Percentiles rank a stretch among this genome's conserved stretches.
Evolutionary conservation across 2,888 invertebrate genomes (phyloP).

Genomic region (Diaphora mendica): DNA sequence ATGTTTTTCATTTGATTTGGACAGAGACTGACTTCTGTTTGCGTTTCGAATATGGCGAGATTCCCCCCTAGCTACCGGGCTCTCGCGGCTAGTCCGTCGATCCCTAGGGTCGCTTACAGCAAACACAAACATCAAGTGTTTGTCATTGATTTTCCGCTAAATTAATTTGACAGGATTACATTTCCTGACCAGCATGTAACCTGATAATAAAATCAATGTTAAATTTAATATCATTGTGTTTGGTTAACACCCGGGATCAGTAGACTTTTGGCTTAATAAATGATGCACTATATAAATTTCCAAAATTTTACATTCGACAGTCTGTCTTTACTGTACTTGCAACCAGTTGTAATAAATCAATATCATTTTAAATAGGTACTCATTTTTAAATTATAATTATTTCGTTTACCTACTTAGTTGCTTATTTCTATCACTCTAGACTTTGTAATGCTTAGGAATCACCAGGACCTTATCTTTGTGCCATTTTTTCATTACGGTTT

Average conservation of each 20-base stretch:
- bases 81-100: conserved; percentile 42
- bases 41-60: conserved; percentile 75
- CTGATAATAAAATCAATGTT: conserved; percentile 18
- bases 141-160: conserved; percentile 84
- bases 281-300: background rate
- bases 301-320: background rate
- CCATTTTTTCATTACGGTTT: background rate
- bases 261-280: background rate
- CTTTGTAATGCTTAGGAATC: background rate
- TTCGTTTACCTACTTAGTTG: background rate
- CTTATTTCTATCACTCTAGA: background rate
- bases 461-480: background rate
- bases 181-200: conserved; percentile 37
- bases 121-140: conserved; percentile 78
- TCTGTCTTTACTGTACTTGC: background rate
- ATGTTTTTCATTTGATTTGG: conserved; percentile 76
- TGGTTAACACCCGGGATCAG: background rate
- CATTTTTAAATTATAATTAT: background rate
- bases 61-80: conserved; percentile 54
- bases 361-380: no score
- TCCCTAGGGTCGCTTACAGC: conserved; percentile 70
- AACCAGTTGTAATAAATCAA: background rate
- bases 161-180: conserved; percentile 77
- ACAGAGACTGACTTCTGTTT: conserved; percentile 79
- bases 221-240: background rate